phyloP scores from a whole-genome alignment of 1,140 invertebrate species.

The Dryas iulia region DNA sequence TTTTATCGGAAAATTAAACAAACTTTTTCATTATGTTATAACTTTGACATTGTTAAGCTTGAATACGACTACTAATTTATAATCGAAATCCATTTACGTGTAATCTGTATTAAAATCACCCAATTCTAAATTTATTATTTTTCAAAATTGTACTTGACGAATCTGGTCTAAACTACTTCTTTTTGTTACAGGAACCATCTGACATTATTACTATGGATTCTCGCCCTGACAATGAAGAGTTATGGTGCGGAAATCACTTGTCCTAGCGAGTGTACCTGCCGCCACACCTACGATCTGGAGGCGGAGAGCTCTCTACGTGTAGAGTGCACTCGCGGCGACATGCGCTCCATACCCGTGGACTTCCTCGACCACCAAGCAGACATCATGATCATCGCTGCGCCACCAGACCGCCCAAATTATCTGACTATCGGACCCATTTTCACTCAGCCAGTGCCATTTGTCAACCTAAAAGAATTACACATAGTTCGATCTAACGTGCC shows the following conservation, averaged over 20 bases:
- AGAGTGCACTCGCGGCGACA: conserved; percentile 81
- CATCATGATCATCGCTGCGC: conserved; percentile 86
- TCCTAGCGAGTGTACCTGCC: conserved; percentile 58
- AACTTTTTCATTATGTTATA: background rate
- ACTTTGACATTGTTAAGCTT: background rate
- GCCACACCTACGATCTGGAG: conserved; percentile 36
- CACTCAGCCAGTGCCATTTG: conserved; percentile 80
- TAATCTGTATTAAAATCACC: background rate
- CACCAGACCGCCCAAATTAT: conserved; percentile 82
- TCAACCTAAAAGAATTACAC: conserved; percentile 86
- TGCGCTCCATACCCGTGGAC: conserved; percentile 82
- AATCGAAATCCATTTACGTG: background rate
- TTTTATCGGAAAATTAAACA: conserved; percentile 1
- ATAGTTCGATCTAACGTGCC: conserved; percentile 89
- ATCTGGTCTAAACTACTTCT: conserved; percentile 12
- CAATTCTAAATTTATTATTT: background rate
- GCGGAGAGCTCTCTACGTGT: conserved; percentile 41
- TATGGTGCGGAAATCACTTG: conserved; percentile 49
- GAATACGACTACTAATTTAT: background rate
- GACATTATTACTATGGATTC: conserved; percentile 29
- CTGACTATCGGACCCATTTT: conserved; percentile 89
- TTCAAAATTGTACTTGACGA: background rate
- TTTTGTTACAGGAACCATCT: conserved; percentile 56
- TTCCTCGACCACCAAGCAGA: conserved; percentile 83
- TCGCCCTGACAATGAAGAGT: conserved; percentile 26